Percentiles rank a stretch among this genome's conserved stretches.
These are phyloP conservation scores for Taphrorychus bicolor DNA, from an alignment of 2,888 invertebrate species.

Conservation along the genomic window DNA sequence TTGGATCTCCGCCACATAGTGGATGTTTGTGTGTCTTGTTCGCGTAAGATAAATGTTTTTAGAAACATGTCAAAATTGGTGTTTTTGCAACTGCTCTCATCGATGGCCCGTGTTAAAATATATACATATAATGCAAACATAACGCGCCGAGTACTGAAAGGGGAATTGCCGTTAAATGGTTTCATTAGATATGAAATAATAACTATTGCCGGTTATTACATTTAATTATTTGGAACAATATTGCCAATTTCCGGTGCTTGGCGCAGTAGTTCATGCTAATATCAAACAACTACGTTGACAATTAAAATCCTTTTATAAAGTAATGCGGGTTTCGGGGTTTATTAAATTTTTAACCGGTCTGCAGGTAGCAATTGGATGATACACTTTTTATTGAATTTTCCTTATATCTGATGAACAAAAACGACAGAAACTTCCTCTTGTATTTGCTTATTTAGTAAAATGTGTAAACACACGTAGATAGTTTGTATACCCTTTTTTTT, in stretches of 20 bases:
- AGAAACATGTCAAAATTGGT: not conserved
- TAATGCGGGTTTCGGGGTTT: not conserved
- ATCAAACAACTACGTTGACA: constrained; percentile 5
- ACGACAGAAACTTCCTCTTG: no score
- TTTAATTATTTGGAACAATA: constrained; percentile 11
- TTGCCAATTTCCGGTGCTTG: not conserved
- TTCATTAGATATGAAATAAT: constrained; percentile 3
- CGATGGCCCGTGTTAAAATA: no score
- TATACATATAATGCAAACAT: not conserved
- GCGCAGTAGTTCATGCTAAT: constrained; percentile 5
- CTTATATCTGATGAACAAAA: no score
- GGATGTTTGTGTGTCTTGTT: not conserved
- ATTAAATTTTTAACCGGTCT: constrained; percentile 9
- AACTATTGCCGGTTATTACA: constrained; percentile 10
- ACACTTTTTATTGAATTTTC: not conserved
- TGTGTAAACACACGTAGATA: no score
- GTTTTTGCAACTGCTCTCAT: not conserved
- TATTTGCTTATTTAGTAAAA: no score
- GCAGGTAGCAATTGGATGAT: not conserved
- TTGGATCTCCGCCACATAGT: constrained; percentile 12
- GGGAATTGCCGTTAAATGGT: not conserved
- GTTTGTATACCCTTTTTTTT: no score
- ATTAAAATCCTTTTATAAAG: constrained; percentile 1
- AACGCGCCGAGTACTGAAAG: not conserved
- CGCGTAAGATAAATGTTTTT: not conserved